Evolutionary conservation across 2,113 vertebrate genomes (phyloP).

Genomic region (Rhegmatorhina hoffmannsi): DNA sequence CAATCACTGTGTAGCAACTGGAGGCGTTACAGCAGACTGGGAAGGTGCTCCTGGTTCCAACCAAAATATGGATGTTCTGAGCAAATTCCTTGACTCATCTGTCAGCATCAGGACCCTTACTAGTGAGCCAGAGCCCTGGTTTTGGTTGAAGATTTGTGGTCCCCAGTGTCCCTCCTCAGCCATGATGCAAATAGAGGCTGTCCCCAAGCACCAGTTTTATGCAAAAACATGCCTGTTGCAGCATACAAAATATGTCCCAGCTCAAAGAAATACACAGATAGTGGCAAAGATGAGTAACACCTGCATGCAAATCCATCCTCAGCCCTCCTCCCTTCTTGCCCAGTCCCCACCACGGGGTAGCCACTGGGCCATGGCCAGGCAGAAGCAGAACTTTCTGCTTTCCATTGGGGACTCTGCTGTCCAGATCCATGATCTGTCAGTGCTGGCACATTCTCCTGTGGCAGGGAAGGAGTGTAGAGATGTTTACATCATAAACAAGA

Average conservation of each 20-base stretch:
- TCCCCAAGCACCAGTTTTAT: background rate
- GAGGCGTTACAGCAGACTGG: background rate
- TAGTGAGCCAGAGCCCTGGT: accelerated
- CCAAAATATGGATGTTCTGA: background rate
- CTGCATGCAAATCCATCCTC: background rate
- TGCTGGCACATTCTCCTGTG: background rate
- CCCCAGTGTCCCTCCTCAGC: background rate
- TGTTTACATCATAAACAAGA: background rate
- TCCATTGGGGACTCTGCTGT: accelerated
- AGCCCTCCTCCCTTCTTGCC: background rate
- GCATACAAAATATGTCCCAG: background rate
- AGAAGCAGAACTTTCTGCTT: background rate
- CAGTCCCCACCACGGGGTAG: background rate
- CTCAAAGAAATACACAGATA: background rate
- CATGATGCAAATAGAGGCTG: background rate
- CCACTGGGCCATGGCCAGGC: background rate
- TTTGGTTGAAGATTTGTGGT: background rate
- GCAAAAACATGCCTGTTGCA: background rate
- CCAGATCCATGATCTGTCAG: accelerated
- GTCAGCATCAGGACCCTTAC: background rate
- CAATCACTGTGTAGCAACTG: background rate
- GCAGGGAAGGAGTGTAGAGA: background rate
- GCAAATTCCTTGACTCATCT: background rate
- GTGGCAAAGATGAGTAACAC: background rate
- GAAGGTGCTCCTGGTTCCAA: slow-evolving; percentile 2